phyloP scores from a whole-genome alignment of 2,797 vertebrate genomes.

The Mormyrus proboscirostris region DNA sequence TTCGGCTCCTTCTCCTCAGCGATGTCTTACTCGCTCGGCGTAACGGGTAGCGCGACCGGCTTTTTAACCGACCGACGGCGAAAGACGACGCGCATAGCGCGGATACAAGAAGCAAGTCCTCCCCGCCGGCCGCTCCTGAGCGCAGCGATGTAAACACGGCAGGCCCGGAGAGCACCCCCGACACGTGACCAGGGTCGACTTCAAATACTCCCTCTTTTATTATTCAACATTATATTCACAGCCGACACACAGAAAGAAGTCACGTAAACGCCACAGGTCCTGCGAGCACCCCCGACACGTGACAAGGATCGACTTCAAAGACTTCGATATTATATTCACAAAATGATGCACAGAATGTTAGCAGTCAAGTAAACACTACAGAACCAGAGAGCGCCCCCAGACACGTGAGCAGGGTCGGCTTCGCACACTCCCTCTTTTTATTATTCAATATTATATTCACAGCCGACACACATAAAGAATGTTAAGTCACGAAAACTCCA shows the following conservation, averaged over 20 bases:
- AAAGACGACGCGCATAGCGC: conserved; percentile 36
- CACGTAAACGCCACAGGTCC: neutral
- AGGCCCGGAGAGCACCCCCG: conserved; percentile 33
- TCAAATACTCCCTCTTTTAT: conserved; percentile 20
- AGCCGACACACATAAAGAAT: neutral
- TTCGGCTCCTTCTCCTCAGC: neutral
- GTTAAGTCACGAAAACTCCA: neutral
- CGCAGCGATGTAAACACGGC: conserved; percentile 47
- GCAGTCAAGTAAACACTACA: conserved; percentile 37
- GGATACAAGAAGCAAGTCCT: conserved; percentile 23
- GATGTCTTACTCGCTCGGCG: neutral
- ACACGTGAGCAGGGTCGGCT: conserved; percentile 34
- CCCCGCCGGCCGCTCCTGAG: conserved; percentile 35
- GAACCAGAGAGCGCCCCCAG: conserved; percentile 30
- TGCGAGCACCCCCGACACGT: neutral
- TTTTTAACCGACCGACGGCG: conserved; percentile 38
- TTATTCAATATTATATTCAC: neutral
- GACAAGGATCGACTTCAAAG: neutral
- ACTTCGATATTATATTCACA: neutral
- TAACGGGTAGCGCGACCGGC: neutral
- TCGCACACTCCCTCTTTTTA: conserved; percentile 19
- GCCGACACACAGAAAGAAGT: neutral
- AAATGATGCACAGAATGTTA: neutral
- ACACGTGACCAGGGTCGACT: conserved; percentile 36
- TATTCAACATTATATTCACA: neutral